Base-by-base conservation (phyloP, 2,797 vertebrate species). In the Pygocentrus nattereri region DNA sequence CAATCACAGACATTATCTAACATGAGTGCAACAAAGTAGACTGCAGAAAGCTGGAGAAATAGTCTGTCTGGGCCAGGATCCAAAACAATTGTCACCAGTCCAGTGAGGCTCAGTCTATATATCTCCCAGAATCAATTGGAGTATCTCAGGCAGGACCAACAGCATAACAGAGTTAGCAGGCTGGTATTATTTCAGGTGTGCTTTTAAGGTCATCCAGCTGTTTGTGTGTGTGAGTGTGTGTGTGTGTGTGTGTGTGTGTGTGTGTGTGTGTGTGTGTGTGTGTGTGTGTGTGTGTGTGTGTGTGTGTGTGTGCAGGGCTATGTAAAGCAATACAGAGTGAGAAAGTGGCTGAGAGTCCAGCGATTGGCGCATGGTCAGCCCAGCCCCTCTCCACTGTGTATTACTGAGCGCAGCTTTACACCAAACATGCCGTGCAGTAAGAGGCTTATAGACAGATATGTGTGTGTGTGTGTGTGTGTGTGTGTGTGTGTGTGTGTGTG, bases 401-500 rank as follows among this genome's bases (percentile, higher is more conserved):
- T 85, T 88, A 44, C 76, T 72, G 68, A 73, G 80, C 81, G 25
- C 77, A 82, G 84, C 75, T 80, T 83, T 84, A 85, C 87, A 85
- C 18, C 47, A 67, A 62, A 78, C 47, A 80, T 72, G 68, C 76
- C 52, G 81, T 71, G 82, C 41, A 85, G 73, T 90, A 92, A 93
- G 92, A 87, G 78, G 92, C 89, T 93, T 91, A 92, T 62, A 74
- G 71, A 89, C 87, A 87, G 78, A 90, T 89, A 85, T 88, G 86
- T 89, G 79, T 58, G 81, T 90, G 58, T 73, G 83, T 85, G 82
- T 87, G 84, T 88, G 82, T 72, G 80, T 62, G 62, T 41, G 19
- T 64, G 64, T 75, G 49, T 76, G 23, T 50, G 65, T 69, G 82
- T 90, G 81, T 90, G 74, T 54, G 81, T 90, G 64, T 71, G 84